phyloP scores from a whole-genome alignment of 2,113 vertebrate species.

The Melozone crissalis region DNA sequence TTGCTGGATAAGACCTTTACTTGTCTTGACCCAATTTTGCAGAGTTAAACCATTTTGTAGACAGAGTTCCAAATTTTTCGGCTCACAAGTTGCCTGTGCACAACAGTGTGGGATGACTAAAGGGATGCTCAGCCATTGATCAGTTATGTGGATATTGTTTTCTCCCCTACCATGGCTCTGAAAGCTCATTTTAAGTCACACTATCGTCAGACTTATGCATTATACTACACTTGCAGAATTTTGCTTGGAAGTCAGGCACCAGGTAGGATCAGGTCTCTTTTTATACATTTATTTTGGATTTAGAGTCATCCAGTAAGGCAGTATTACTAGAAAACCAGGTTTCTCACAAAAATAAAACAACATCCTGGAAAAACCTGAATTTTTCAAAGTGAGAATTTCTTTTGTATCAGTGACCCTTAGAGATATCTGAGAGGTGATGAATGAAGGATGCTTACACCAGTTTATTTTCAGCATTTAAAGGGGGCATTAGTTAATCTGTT shows the following conservation, averaged over 20 bases:
- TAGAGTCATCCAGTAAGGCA: neutral
- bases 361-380: neutral
- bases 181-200: neutral
- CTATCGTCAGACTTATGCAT: neutral
- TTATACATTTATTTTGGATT: neutral
- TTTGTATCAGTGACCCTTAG: neutral
- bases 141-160: neutral
- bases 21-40: neutral
- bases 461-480: neutral
- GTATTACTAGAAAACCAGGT: neutral
- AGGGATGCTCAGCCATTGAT: neutral
- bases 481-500: neutral
- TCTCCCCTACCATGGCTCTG: neutral
- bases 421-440: neutral
- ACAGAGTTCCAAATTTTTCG: slow-evolving; percentile 3
- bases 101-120: neutral
- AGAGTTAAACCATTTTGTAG: neutral
- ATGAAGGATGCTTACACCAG: neutral
- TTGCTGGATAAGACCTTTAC: neutral
- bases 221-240: neutral
- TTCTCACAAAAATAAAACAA: neutral
- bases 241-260: neutral
- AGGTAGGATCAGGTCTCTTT: neutral
- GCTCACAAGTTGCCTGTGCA: neutral
- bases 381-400: neutral